phyloP scores from a whole-genome alignment of 1,140 invertebrate species.

The Parapsyche elsis region DNA sequence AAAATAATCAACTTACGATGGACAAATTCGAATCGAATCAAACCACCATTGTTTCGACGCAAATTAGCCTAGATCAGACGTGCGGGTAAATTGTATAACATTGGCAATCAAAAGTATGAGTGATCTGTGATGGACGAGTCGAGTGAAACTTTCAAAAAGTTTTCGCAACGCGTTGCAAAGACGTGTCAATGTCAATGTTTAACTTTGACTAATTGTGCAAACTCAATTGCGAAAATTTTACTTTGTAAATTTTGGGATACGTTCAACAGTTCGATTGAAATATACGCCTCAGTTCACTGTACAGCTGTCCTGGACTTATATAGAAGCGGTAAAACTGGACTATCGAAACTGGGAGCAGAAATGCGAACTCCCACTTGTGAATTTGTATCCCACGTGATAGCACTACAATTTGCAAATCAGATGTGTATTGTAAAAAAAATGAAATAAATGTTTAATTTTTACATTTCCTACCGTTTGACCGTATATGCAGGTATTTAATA shows the following conservation, averaged over 20 bases:
- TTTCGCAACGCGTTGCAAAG: too few relatives aligned
- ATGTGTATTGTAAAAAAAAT: not conserved
- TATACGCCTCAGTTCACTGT: not conserved
- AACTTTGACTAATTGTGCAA: too few relatives aligned
- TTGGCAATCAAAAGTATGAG: too few relatives aligned
- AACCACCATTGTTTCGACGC: not conserved
- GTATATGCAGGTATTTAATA: too few relatives aligned
- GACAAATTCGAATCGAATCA: not conserved
- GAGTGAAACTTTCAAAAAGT: too few relatives aligned
- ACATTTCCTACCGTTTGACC: too few relatives aligned
- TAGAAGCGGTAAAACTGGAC: constrained; percentile 28
- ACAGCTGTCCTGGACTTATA: constrained; percentile 17
- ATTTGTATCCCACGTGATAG: constrained; percentile 14
- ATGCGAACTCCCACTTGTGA: constrained; percentile 9
- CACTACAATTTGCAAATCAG: not conserved
- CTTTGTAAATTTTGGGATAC: too few relatives aligned
- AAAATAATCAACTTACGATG: constrained; percentile 9
- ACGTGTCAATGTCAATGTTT: too few relatives aligned
- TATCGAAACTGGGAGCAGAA: constrained; percentile 17
- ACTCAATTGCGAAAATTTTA: too few relatives aligned
- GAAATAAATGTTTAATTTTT: not conserved
- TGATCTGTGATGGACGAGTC: too few relatives aligned
- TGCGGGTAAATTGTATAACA: too few relatives aligned
- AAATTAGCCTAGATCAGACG: too few relatives aligned
- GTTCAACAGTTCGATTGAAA: not conserved